Evolutionary conservation across 2,888 invertebrate species (phyloP), one percentile per base, ranked within the genome.

Genomic region (Hirtodrosophila alboralis): DNA sequence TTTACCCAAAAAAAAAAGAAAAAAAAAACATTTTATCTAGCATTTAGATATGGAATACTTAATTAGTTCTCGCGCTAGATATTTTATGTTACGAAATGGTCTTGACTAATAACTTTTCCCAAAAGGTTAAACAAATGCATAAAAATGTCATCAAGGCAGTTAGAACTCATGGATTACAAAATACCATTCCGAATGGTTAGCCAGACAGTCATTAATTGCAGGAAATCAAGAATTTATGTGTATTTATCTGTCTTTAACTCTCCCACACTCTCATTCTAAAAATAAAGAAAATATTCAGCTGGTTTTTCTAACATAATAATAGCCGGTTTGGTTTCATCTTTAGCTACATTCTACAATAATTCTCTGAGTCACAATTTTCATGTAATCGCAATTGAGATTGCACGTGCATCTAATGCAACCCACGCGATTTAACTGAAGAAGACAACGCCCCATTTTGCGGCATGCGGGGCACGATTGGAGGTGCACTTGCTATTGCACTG

Each of bases 1-100:
- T 28, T 26, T n/a, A 40, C 49, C 53, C 34, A 45, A n/a, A n/a
- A n/a, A n/a, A n/a, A n/a, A n/a, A n/a, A n/a, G n/a, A n/a, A n/a
- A n/a, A n/a, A n/a, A n/a, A n/a, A n/a, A n/a, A n/a, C n/a, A n/a
- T n/a, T 53, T 73, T 51, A 75, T 66, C 72, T 53, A 2, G 4
- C 44, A 30, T 43, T 60, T 36, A 47, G 62, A 63, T 66, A 60
- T 23, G 44, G 77, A 65, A 80, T 80, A 63, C 47, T 60, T 75
- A 80, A 80, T 84, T 73, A 75, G 64, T 56, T 76, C 72, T 58
- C 59, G 71, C 65, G 53, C 43, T 48, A 38, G 51, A 45, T 53
- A 64, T 67, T 52, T 58, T 68, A 31, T 21, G 12, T 54, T 71
- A 51, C 27, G 33, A 37, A 76, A 67, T 40, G 33, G 33, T 14